Conservation (phyloP, 2,797 vertebrate species). For the Sebastes paucispinis region DNA sequence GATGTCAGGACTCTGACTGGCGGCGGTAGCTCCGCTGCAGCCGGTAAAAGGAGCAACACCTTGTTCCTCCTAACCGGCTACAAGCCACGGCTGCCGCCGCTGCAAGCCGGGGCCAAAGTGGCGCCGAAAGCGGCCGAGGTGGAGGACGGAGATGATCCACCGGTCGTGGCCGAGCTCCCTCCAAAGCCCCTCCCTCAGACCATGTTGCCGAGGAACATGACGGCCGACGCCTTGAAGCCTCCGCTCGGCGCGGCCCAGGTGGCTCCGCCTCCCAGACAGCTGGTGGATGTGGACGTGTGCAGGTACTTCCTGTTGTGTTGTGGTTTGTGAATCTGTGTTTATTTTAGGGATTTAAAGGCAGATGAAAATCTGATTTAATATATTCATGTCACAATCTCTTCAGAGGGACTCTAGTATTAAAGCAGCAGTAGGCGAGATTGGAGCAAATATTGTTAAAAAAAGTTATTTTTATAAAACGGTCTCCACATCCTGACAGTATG, state of each 20-base stretch:
- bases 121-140: constrained; percentile 69
- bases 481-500: too few relatives aligned
- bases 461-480: too few relatives aligned
- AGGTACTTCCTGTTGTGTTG: constrained; percentile 55
- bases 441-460: too few relatives aligned
- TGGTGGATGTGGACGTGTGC: constrained; percentile 87
- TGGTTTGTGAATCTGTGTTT: too few relatives aligned
- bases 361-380: neutral
- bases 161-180: constrained; percentile 65
- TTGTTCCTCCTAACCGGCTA: constrained; percentile 71
- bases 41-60: constrained; percentile 39
- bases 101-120: constrained; percentile 57
- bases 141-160: constrained; percentile 57
- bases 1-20: constrained; percentile 47
- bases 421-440: too few relatives aligned
- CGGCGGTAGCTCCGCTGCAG: constrained; percentile 12
- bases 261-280: constrained; percentile 77
- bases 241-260: constrained; percentile 80
- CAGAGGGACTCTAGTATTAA: neutral
- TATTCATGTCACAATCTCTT: neutral
- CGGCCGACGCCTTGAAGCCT: constrained; percentile 78
- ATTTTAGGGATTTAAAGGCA: neutral
- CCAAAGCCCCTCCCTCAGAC: constrained; percentile 85
- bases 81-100: constrained; percentile 56
- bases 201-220: constrained; percentile 83